Evolutionary conservation across 2,113 vertebrate species (phyloP).

Genomic region (Malurus alboscapulatus): DNA sequence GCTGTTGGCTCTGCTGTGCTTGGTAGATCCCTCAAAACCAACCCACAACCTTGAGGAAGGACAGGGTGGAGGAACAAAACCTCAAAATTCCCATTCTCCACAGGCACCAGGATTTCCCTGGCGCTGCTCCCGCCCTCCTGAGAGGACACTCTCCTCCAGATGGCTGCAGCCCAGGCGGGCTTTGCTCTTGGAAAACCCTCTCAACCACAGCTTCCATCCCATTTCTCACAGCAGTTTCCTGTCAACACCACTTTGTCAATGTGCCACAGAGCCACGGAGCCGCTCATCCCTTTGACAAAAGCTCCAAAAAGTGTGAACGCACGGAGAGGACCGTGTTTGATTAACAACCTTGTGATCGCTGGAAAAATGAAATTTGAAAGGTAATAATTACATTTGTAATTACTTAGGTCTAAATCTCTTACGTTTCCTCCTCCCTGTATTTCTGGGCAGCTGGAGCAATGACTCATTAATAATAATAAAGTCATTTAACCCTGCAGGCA

Average conservation of each 20-base stretch:
- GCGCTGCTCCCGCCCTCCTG: background rate
- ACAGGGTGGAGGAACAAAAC: background rate
- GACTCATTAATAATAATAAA: constrained; percentile 89
- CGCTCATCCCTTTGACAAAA: constrained; percentile 16
- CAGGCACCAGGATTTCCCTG: background rate
- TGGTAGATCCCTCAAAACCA: background rate
- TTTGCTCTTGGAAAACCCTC: constrained; percentile 4
- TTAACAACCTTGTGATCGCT: constrained; percentile 60
- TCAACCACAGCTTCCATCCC: background rate
- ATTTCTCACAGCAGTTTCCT: constrained; percentile 46
- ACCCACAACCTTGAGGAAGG: background rate
- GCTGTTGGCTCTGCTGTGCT: background rate
- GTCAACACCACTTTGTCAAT: constrained; percentile 38
- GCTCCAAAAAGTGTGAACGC: background rate
- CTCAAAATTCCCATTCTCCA: rapidly evolving
- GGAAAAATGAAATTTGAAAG: constrained; percentile 74
- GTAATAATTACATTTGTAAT: constrained; percentile 87
- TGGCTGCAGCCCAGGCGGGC: background rate
- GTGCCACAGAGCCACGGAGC: background rate
- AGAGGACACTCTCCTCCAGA: background rate
- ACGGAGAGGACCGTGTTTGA: constrained; percentile 36
- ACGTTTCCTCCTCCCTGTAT: constrained; percentile 57
- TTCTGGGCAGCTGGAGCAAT: constrained; percentile 62
- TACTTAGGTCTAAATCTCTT: constrained; percentile 80
- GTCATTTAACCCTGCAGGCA: constrained; percentile 84